Evolutionary conservation across 92 coral and sea anemone genomes (phyloP), one percentile per base, ranked within the genome.

Genomic region (Porites evermanni): DNA sequence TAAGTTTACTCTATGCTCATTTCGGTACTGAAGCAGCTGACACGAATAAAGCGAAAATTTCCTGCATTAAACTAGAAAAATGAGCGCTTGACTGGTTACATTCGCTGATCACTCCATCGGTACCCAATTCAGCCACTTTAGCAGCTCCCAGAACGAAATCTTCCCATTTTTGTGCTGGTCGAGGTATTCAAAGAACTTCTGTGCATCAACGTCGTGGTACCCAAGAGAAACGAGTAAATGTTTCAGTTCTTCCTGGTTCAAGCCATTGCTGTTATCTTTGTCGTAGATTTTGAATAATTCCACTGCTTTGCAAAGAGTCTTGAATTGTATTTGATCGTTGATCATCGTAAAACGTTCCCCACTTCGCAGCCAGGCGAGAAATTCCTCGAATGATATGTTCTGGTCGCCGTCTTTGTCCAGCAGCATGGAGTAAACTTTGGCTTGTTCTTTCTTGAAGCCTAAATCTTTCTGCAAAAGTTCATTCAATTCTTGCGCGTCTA

Each of bases 61-160:
- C 47, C 47, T 3, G 5, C 4, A 38, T 38, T 38, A 38, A 38
- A 38, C 47, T 3, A 11, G 61, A 2, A 56, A 56, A 56, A 11
- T 56, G 61, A 11, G 12, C 61, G 61, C 16, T 56, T 11, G 12
- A 13, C 16, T 29, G 21, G 23, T 19, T 47, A 7, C 20, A 3
- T 7, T 79, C 1, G 29, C 44, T 81, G 9, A 4, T 83, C 50
- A 83, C 7, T 66, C 60, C 7, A 84, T 60, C 44, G 93, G 90
- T n/a, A 93, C 71, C 96, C 96, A 93, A 87, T 93, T 93, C 21
- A 93, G 84, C 96, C 96, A 93, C 67, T 91, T 84, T 82, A 88
- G 23, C 3, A 93, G 74, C 80, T 93, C 96, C 94, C 96, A 90
- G 84, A 93, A 93, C 6, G 96, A 93, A 12, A 93, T 85, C 16